Base-by-base conservation (phyloP, 2,888 invertebrate species). In the Hanleya hanleyi region DNA sequence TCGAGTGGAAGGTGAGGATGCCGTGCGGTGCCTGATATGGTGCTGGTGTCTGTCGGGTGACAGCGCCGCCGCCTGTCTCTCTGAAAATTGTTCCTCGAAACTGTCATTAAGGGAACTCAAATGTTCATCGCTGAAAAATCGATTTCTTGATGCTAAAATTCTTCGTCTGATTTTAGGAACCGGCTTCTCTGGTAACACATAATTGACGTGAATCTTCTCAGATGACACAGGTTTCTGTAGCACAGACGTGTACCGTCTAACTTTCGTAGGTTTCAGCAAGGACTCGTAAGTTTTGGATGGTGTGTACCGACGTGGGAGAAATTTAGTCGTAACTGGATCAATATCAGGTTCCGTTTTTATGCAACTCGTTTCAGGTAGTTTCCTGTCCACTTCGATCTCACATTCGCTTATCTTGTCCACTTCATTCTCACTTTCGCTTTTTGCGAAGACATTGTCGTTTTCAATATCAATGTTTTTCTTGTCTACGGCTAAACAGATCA, bases 41-140 rank as follows among this genome's bases (percentile, higher is more conserved):
- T 47, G 47, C 18, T 18, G 47, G 9, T 57, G 57, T 15, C 4
- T 29, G n/a, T n/a, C n/a, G n/a, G 47, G 47, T 15, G 47, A 41
- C 64, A 35, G 37, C 37, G 35, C 70, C 5, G 47, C 33, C 38
- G n/a, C n/a, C 6, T 12, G 22, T 32, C 35, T 26, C 4, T 41
- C 70, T 1, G 64, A 71, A 71, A 85, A 84, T 67, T 79, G 78
- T 1, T 80, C 81, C 29, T 82, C 79, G 29, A 78, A 67, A 0
- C 68, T 71, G 37, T 65, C 67, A 57, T 71, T 29, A 5, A 38
- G 37, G 29, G 73, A 57, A 18, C 77, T 67, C n/a, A 87, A 65
- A 71, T 84, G 84, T 69, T 84, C 83, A 47, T 82, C 82, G 74
- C 87, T 87, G 6, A 87, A 73, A 65, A 86, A 87, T 41, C 72